Evolutionary conservation across 2,797 vertebrate genomes (phyloP).

Genomic region (Ctenosaura bakeri): DNA sequence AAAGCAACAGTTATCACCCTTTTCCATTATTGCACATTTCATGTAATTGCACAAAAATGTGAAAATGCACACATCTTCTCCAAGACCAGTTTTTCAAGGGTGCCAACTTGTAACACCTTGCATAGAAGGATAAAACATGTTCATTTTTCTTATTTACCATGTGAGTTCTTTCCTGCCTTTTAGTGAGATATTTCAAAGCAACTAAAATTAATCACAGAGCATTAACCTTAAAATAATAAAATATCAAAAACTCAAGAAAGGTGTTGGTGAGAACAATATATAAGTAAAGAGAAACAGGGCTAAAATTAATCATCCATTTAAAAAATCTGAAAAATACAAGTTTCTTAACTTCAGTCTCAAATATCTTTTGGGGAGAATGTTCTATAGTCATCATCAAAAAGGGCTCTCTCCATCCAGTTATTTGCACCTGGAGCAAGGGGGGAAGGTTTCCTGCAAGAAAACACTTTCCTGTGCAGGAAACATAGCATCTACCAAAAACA

Average conservation of each 20-base stretch:
- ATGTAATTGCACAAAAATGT: too few species aligned
- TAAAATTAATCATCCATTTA: neutral
- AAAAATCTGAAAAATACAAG: slow-evolving; percentile 5
- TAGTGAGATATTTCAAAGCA: neutral
- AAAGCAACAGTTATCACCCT: too few species aligned
- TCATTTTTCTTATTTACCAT: neutral
- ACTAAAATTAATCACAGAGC: neutral
- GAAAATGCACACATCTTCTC: too few species aligned
- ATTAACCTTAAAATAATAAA: neutral
- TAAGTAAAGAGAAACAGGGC: neutral
- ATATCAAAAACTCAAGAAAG: neutral
- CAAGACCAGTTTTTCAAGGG: too few species aligned
- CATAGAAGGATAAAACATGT: too few species aligned
- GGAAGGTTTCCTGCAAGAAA: too few species aligned
- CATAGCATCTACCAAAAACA: too few species aligned
- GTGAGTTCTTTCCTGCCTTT: neutral
- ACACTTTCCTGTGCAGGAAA: too few species aligned
- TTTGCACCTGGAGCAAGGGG: neutral
- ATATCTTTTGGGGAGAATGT: neutral
- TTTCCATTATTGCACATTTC: too few species aligned
- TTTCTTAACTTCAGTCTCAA: neutral
- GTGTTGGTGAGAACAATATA: neutral
- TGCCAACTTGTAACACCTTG: too few species aligned
- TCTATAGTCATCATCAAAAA: neutral
- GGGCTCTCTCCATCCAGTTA: too few species aligned